phyloP scores from a whole-genome alignment of 2,113 vertebrate species.

The Xiphorhynchus elegans region DNA sequence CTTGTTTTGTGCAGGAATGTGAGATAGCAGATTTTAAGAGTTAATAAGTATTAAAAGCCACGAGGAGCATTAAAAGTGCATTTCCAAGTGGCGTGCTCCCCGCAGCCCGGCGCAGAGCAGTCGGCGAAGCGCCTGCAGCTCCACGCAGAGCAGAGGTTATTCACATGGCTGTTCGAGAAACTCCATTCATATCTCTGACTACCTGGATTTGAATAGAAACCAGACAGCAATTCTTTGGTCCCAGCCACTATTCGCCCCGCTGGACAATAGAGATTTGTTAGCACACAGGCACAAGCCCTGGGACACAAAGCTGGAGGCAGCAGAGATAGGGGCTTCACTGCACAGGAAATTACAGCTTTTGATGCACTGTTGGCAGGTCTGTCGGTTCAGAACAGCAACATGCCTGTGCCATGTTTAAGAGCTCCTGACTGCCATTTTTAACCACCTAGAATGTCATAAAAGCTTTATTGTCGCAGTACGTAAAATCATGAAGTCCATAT shows the following conservation, averaged over 20 bases:
- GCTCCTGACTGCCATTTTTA: constrained; percentile 74
- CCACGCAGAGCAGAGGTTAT: constrained; percentile 71
- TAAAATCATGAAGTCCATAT: constrained; percentile 69
- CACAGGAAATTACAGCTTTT: constrained; percentile 97
- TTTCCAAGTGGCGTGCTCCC: neutral
- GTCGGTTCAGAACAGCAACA: constrained; percentile 76
- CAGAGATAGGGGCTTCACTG: constrained; percentile 80
- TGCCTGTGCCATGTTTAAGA: constrained; percentile 72
- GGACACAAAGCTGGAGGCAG: constrained; percentile 91
- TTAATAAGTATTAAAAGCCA: neutral
- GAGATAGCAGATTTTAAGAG: neutral
- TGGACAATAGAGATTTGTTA: constrained; percentile 97
- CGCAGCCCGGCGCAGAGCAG: neutral
- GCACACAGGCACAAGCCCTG: constrained; percentile 86
- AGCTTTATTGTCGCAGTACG: constrained; percentile 69
- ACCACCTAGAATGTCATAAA: constrained; percentile 73
- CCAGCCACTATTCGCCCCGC: constrained; percentile 84
- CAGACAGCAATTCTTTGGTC: constrained; percentile 90
- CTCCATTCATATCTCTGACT: constrained; percentile 82
- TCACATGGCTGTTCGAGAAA: constrained; percentile 75
- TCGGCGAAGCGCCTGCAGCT: constrained; percentile 41
- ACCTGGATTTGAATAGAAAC: constrained; percentile 99
- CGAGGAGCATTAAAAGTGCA: neutral
- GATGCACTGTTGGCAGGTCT: constrained; percentile 86
- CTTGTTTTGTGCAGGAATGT: neutral